phyloP scores from a whole-genome alignment of 2,888 invertebrate genomes.

The Julus scandinavius region DNA sequence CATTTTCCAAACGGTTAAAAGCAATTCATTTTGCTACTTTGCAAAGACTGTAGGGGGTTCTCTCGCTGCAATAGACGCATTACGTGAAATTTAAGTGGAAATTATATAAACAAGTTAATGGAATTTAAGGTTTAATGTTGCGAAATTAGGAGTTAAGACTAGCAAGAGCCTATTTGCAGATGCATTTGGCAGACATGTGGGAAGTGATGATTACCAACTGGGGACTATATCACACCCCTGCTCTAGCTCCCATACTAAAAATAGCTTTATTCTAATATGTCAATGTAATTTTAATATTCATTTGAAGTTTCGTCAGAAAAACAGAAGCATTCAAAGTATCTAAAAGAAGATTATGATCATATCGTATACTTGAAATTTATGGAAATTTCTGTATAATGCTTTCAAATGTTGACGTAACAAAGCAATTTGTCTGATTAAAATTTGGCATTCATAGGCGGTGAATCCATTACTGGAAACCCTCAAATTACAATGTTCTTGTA shows the following conservation, averaged over 20 bases:
- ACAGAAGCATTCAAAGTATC: too few relatives aligned
- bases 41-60: neutral
- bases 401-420: too few relatives aligned
- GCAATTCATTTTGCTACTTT: slow-evolving; percentile 22
- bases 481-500: too few relatives aligned
- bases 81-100: slow-evolving; percentile 8
- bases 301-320: too few relatives aligned
- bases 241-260: neutral
- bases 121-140: neutral
- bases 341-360: neutral
- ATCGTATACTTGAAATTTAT: too few relatives aligned
- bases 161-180: neutral
- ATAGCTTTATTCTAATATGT: neutral
- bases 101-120: slow-evolving; percentile 24
- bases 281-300: neutral
- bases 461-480: too few relatives aligned
- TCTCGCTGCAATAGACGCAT: neutral
- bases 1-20: neutral
- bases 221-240: neutral
- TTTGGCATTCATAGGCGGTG: too few relatives aligned
- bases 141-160: slow-evolving; percentile 5
- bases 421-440: too few relatives aligned
- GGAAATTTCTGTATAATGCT: too few relatives aligned
- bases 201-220: neutral
- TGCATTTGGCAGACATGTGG: neutral